phyloP scores from a whole-genome alignment of 1,140 invertebrate species.

The Vanessa tameamea region DNA sequence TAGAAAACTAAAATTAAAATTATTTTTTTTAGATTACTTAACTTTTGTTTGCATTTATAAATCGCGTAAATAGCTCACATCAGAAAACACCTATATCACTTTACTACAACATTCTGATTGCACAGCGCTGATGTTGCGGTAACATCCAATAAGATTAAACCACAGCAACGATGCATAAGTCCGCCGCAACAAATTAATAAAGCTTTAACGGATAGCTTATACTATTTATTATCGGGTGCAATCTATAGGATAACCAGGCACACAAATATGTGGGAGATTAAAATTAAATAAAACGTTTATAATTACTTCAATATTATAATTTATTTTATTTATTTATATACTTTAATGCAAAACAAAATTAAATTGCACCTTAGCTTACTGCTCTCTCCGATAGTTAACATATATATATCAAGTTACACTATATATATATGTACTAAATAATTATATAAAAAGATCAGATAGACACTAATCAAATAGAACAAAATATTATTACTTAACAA shows the following conservation, averaged over 20 bases:
- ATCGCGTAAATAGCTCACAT: not conserved
- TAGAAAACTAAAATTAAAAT: too few species aligned
- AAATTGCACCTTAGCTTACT: too few species aligned
- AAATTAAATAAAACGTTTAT: not conserved
- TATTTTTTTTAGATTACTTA: too few species aligned
- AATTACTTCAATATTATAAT: not conserved
- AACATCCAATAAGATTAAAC: conserved; percentile 29
- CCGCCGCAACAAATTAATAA: conserved; percentile 26
- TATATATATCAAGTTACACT: too few species aligned
- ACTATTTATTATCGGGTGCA: conserved; percentile 2
- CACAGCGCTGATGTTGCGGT: conserved; percentile 15
- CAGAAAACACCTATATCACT: not conserved
- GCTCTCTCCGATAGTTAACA: too few species aligned
- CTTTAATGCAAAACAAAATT: too few species aligned
- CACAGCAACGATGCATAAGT: conserved; percentile 17
- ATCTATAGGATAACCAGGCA: not conserved
- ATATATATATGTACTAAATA: too few species aligned
- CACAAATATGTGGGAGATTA: not conserved
- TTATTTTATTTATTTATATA: too few species aligned
- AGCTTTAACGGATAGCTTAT: conserved; percentile 8
- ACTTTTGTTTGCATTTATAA: too few species aligned
- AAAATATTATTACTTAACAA: too few species aligned
- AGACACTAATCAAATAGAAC: too few species aligned
- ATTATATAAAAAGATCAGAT: too few species aligned
- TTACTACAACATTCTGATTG: conserved; percentile 13